phyloP scores from a whole-genome alignment of 1,140 invertebrate species.

The Cyclargus thomasi region DNA sequence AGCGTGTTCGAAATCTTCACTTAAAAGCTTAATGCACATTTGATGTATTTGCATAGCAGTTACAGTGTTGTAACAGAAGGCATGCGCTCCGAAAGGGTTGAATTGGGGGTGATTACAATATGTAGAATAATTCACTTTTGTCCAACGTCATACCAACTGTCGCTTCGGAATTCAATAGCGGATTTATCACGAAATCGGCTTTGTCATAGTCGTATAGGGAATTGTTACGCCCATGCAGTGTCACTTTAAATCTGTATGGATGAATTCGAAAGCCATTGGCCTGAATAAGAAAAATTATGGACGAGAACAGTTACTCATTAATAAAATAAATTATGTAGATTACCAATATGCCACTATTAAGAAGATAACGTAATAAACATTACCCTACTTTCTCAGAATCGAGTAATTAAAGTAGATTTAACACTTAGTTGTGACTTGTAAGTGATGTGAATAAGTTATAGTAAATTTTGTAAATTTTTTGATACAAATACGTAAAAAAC shows the following conservation, averaged over 20 bases:
- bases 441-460: no score
- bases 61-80: constrained; percentile 45
- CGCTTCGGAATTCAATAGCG: constrained; percentile 23
- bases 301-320: not conserved
- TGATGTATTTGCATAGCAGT: constrained; percentile 30
- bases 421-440: no score
- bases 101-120: constrained; percentile 29
- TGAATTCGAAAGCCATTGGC: constrained; percentile 25
- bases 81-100: constrained; percentile 39
- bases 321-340: not conserved
- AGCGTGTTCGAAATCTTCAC: constrained; percentile 4
- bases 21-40: constrained; percentile 16
- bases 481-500: no score
- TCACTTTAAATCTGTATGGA: constrained; percentile 47
- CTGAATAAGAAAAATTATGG: constrained; percentile 3
- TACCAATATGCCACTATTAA: not conserved
- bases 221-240: constrained; percentile 39
- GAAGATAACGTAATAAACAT: not conserved
- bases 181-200: constrained; percentile 18
- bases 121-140: constrained; percentile 26
- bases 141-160: constrained; percentile 24
- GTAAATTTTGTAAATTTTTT: no score
- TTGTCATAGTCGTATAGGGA: constrained; percentile 35
- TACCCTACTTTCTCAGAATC: not conserved
- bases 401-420: not conserved